Conservation (phyloP, 2,113 vertebrate genomes). For the Delphinus delphis region DNA sequence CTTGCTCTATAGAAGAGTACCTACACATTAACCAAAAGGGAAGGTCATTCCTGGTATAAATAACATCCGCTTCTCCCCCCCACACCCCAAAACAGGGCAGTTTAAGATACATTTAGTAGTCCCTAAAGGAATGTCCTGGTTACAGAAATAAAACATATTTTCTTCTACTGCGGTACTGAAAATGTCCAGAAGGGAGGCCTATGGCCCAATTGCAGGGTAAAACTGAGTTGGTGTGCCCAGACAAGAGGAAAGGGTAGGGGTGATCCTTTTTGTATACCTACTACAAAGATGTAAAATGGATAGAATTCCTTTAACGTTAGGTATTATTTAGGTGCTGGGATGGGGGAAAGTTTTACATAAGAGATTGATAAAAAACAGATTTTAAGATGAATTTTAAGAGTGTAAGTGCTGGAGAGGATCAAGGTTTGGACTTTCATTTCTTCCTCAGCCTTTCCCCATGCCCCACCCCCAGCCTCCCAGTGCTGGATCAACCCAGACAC, state of each 20-base stretch:
- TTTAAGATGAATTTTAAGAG: neutral
- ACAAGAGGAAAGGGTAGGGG: neutral
- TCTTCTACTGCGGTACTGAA: neutral
- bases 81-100: neutral
- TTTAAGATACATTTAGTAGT: neutral
- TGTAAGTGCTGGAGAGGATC: neutral
- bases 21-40: neutral
- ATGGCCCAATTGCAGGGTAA: conserved; percentile 13
- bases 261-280: neutral
- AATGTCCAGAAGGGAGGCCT: neutral
- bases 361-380: neutral
- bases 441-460: neutral
- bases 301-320: neutral
- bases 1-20: neutral
- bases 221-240: neutral
- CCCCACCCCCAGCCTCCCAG: accelerated
- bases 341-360: neutral
- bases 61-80: neutral
- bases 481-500: neutral
- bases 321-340: neutral
- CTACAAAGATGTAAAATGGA: neutral
- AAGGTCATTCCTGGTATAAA: neutral
- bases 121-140: conserved; percentile 57
- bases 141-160: conserved; percentile 56
- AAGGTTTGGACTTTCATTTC: neutral